Evolutionary conservation across 2,888 invertebrate species (phyloP), one percentile per base, ranked within the genome.

Genomic region (Dicranocentrus wangi): DNA sequence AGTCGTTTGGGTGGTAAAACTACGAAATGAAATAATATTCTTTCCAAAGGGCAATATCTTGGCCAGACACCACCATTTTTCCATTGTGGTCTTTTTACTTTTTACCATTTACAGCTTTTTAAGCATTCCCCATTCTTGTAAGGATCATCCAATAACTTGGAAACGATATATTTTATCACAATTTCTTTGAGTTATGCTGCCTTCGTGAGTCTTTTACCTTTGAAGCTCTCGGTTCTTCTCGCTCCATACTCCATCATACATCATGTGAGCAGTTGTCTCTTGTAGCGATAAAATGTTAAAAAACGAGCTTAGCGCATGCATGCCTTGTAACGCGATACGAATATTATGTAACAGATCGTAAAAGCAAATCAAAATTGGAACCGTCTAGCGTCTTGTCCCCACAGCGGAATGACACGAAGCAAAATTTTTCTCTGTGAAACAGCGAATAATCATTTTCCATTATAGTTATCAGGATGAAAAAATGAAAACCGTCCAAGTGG

Each of bases 311-410:
- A 47, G 47, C 47, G 8, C 47, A 47, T 47, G 47, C 15, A 10
- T 47, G n/a, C n/a, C 13, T 2, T 3, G 47, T n/a, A 47, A 47
- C n/a, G 17, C 47, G 47, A 47, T 47, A 47, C 47, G 2, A 10
- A 8, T n/a, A n/a, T 47, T 47, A 47, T n/a, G 47, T 8, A 47
- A 32, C 10, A 7, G 10, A n/a, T n/a, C 47, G 17, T n/a, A 47
- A 10, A n/a, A 47, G n/a, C 47, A 47, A 47, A 47, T 47, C 47
- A 47, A 47, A 47, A 47, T 47, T n/a, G n/a, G n/a, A 47, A 17
- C 8, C 32, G 5, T 47, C 15, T 47, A 3, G 3, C 47, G 15
- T 8, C 15, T 32, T 32, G 5, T 7, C 32, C 32, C 3, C 5
- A 32, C 32, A 7, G 32, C 3, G 32, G 10, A 32, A 32, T 32